Evolutionary conservation across 2,888 invertebrate species (phyloP).

Genomic region (Tetranychus truncatus): DNA sequence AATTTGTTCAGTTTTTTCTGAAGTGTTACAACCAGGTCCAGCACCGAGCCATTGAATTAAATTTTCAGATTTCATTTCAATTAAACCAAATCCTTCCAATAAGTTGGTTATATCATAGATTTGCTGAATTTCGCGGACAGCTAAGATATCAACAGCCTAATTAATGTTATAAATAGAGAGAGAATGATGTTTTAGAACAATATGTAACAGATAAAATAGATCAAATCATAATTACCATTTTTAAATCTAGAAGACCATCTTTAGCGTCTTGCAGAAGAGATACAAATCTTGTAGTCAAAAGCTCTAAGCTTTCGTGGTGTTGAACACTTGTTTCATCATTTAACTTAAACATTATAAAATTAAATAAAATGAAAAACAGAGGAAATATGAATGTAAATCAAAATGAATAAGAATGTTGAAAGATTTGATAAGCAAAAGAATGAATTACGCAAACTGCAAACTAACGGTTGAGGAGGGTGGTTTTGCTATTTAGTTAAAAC

Average conservation of each 20-base stretch:
- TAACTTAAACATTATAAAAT: neutral
- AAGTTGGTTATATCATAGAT: slow-evolving; percentile 90
- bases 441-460: no score
- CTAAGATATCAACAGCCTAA: slow-evolving; percentile 69
- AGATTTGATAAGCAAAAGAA: no score
- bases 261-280: slow-evolving; percentile 67
- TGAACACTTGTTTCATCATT: slow-evolving; percentile 9
- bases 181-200: neutral
- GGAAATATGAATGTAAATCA: no score
- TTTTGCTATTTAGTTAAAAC: no score
- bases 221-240: slow-evolving; percentile 49
- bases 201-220: neutral
- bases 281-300: slow-evolving; percentile 76
- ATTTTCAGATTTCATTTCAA: slow-evolving; percentile 80
- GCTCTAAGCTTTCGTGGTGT: slow-evolving; percentile 65
- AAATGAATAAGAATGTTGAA: no score
- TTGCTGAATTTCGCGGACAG: slow-evolving; percentile 61
- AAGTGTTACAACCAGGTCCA: slow-evolving; percentile 52
- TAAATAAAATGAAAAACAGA: no score
- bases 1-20: slow-evolving; percentile 50
- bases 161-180: no score
- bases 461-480: no score
- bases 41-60: slow-evolving; percentile 83
- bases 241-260: slow-evolving; percentile 78
- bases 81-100: slow-evolving; percentile 74